These are phyloP conservation scores for Zoanthus sociatus DNA, from an alignment of 92 coral and sea anemone genomes.

Conservation along the genomic window DNA sequence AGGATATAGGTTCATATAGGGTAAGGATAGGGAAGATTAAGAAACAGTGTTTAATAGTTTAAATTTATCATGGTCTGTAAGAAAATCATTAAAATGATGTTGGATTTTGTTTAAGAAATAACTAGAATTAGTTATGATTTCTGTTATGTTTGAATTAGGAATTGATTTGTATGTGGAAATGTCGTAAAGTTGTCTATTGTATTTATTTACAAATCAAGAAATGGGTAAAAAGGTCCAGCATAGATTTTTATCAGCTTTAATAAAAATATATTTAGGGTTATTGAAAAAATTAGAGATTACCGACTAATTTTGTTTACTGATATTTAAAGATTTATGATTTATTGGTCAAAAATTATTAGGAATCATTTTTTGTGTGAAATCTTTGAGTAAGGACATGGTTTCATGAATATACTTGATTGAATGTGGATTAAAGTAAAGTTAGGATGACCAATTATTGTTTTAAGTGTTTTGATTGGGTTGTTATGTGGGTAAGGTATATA, in stretches of 20 bases:
- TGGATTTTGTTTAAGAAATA: background rate
- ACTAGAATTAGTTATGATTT: background rate
- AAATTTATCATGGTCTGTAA: background rate
- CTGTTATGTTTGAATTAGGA: background rate
- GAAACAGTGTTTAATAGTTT: too few species aligned
- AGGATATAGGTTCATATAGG: background rate
- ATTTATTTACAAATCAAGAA: background rate
- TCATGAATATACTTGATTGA: too few species aligned
- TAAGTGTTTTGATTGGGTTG: too few species aligned
- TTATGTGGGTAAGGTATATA: too few species aligned
- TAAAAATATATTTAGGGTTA: background rate
- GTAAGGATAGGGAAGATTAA: too few species aligned
- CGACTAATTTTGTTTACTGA: too few species aligned
- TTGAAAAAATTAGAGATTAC: background rate
- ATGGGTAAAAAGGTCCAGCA: background rate
- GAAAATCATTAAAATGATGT: background rate
- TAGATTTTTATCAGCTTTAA: conserved; percentile 4
- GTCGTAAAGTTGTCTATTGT: background rate
- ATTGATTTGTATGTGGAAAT: background rate
- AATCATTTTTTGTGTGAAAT: too few species aligned
- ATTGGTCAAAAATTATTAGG: too few species aligned
- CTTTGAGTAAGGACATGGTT: too few species aligned
- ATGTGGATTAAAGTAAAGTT: too few species aligned
- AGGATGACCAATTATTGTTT: too few species aligned
- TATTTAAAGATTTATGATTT: too few species aligned